phyloP scores from a whole-genome alignment of 2,113 vertebrate species.

The Pelodiscus sinensis region DNA sequence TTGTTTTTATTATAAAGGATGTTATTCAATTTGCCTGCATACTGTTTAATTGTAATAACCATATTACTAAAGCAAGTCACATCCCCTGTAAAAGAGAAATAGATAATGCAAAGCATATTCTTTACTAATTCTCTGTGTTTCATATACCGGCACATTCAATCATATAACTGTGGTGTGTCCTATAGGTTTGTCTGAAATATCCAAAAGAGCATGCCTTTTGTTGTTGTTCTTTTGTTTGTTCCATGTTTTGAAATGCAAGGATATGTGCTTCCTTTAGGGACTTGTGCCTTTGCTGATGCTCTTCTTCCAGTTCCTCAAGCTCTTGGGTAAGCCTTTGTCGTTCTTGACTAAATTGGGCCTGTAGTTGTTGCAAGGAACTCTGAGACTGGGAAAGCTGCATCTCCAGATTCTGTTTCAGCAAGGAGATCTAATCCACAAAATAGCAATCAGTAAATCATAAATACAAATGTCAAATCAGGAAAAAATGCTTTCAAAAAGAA shows the following conservation, averaged over 20 bases:
- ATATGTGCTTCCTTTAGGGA: conserved; percentile 93
- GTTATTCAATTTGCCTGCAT: background rate
- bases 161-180: background rate
- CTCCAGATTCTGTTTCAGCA: conserved; percentile 97
- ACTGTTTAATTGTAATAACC: background rate
- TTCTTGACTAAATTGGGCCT: conserved; percentile 96
- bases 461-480: background rate
- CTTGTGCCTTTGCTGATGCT: conserved; percentile 91
- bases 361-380: conserved; percentile 95
- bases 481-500: background rate
- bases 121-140: background rate
- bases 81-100: background rate
- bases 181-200: background rate
- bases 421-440: conserved; percentile 87
- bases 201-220: conserved; percentile 83
- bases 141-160: background rate
- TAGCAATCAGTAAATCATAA: conserved; percentile 31
- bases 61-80: background rate
- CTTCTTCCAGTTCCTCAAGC: conserved; percentile 93
- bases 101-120: background rate
- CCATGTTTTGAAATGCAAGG: conserved; percentile 91
- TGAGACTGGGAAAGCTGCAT: conserved; percentile 98
- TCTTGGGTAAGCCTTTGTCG: conserved; percentile 93
- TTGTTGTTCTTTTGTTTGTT: conserved; percentile 90
- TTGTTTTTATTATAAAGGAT: background rate